Evolutionary conservation across 2,113 vertebrate species (phyloP).

Genomic region (Scartelaos histophorus): DNA sequence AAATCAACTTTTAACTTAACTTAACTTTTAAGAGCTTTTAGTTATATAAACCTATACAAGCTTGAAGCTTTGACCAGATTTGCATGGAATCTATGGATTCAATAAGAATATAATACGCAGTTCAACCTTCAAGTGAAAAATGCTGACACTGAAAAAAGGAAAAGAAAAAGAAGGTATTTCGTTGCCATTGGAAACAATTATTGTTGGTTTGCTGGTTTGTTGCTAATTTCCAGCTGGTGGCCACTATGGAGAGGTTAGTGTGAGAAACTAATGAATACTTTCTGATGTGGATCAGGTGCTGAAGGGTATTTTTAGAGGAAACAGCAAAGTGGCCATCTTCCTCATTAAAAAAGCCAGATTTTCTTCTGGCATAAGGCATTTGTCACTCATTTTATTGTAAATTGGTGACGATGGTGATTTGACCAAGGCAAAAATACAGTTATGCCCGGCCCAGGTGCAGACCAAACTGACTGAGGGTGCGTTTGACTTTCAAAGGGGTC

Average conservation of each 20-base stretch:
- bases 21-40: too few species aligned
- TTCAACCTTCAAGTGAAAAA: neutral
- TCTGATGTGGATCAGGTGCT: neutral
- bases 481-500: too few species aligned
- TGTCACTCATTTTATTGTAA: neutral
- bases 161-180: neutral
- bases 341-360: neutral
- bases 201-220: neutral
- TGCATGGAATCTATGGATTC: too few species aligned
- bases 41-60: too few species aligned
- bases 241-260: neutral
- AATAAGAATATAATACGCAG: too few species aligned
- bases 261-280: neutral
- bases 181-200: neutral
- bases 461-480: too few species aligned
- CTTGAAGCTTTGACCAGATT: neutral
- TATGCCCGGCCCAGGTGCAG: too few species aligned
- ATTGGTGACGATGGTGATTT: neutral
- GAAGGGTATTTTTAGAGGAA: neutral
- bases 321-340: neutral
- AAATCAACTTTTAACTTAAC: too few species aligned
- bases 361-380: neutral
- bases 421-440: neutral
- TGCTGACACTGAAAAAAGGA: neutral
- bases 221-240: neutral